Conservation (phyloP, 2,888 invertebrate species). For the Leptopilina syphax region DNA sequence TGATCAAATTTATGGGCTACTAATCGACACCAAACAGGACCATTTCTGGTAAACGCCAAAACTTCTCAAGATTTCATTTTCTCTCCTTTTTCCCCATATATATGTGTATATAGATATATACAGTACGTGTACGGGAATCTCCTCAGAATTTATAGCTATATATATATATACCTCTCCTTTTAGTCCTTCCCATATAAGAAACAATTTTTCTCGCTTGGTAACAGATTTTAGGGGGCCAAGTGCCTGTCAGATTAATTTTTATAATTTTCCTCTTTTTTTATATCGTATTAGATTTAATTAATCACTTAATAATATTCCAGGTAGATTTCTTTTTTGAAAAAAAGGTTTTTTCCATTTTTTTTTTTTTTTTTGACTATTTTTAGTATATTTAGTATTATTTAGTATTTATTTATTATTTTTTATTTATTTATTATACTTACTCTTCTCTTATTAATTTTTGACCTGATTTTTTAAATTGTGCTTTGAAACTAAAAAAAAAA, state of each 20-base stretch:
- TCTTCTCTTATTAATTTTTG: too few relatives aligned
- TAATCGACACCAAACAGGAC: constrained; percentile 45
- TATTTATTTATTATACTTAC: too few relatives aligned
- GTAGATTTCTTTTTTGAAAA: too few relatives aligned
- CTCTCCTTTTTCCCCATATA: background rate
- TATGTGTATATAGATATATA: too few relatives aligned
- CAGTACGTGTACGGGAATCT: constrained; percentile 23
- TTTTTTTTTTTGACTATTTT: too few relatives aligned
- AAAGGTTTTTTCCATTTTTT: too few relatives aligned
- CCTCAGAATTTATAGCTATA: constrained; percentile 24
- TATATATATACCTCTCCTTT: background rate
- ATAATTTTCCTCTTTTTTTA: background rate
- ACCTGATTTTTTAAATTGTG: too few relatives aligned
- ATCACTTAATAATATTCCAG: too few relatives aligned
- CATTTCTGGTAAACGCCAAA: constrained; percentile 42
- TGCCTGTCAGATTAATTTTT: background rate
- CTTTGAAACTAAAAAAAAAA: too few relatives aligned
- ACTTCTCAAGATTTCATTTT: constrained; percentile 36
- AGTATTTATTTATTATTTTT: too few relatives aligned
- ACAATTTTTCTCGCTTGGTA: constrained; percentile 35
- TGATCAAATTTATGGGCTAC: constrained; percentile 49
- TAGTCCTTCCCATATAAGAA: constrained; percentile 43
- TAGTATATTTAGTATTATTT: too few relatives aligned
- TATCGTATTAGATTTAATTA: too few relatives aligned
- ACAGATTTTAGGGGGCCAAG: constrained; percentile 27